Evolutionary conservation across 2,888 invertebrate genomes (phyloP), one percentile per base, ranked within the genome.

Genomic region (Hyalella azteca): DNA sequence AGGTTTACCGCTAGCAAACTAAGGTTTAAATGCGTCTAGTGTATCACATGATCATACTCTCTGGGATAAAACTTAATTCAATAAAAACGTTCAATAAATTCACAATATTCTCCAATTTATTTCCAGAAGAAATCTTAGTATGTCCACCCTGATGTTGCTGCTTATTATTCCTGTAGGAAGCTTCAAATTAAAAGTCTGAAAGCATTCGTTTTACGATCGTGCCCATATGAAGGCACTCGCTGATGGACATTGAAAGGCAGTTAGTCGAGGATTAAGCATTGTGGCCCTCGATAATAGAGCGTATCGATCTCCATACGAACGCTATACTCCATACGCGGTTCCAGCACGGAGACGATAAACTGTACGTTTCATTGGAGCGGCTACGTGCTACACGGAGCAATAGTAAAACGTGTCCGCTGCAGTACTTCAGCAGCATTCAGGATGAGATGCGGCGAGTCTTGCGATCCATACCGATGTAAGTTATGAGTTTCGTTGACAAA

Each of bases 401-500:
- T 5, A 29, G 29, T 3, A 5, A 22, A 29, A 59, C 26, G 66
- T 13, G 66, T 2, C 29, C 66, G 15, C 36, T 66, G 11, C 36
- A n/a, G 32, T 36, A 36, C 66, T 66, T 66, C 66, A 36, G 66
- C 66, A 66, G 66, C 32, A 66, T 66, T 9, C 66, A 36, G 15
- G 66, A 66, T 66, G 66, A 66, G 66, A 29, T 9, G 11, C 19
- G 66, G 36, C 7, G 2, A 19, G 66, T 13, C 5, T 11, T 32
- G 39, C 66, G 66, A 5, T 13, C 66, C 66, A 15, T 66, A 66
- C 66, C 29, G 66, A 66, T 66, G 7, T 1, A 36, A 66, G 32
- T 32, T 66, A 66, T 36, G 66, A 66, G 29, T 36, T 66, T 11
- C 19, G 15, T 66, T 36, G 66, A 66, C 66, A 66, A 66, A 66